Base-by-base conservation (phyloP, 1,140 invertebrate genomes). In the Papilio dardanus region DNA sequence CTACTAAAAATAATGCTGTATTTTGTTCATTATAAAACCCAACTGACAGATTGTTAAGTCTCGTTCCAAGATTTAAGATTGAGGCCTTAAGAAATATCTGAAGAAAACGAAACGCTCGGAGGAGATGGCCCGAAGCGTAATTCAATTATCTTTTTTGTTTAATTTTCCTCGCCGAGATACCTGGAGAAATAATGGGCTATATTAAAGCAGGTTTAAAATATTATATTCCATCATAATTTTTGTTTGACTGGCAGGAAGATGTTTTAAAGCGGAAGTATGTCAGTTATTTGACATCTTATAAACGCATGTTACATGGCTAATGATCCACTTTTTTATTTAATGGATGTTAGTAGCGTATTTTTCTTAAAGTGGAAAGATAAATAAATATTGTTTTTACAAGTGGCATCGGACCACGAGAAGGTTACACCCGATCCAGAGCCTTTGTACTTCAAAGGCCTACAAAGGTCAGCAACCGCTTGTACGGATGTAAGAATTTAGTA, bases 131-230 rank as follows among this genome's bases (percentile, higher is more conserved):
- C 10, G 24, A 28, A 24, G 54, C 54, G 24, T 62, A 28, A 62
- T 62, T 62, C 54, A 62, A 62, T 62, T 62, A 62, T 62, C 54
- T 30, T 62, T 62, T 30, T 62, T 62, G 54, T 62, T 62, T 62
- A 62, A 62, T 62, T 24, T 62, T 30, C 24, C 8, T 50, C 46
- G 46, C n/a, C 46, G 46, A 50, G n/a, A 50, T 62, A 62, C 24
- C 54, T 62, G 54, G 10, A 62, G 54, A 62, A 62, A 62, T 62
- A 62, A 62, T 62, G 24, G 54, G 54, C 54, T 14, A 28, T 30
- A 62, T 62, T 28, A 28, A 28, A 28, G 21, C 54, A 30, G 24
- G 54, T 62, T 28, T 62, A 28, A 62, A 62, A 6, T 62, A 14
- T 62, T 16, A 30, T 10, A 62, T 62, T 28, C 1, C 6, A 1